Base-by-base conservation (phyloP, 2,888 invertebrate species). In the Eupithecia dodoneata region DNA sequence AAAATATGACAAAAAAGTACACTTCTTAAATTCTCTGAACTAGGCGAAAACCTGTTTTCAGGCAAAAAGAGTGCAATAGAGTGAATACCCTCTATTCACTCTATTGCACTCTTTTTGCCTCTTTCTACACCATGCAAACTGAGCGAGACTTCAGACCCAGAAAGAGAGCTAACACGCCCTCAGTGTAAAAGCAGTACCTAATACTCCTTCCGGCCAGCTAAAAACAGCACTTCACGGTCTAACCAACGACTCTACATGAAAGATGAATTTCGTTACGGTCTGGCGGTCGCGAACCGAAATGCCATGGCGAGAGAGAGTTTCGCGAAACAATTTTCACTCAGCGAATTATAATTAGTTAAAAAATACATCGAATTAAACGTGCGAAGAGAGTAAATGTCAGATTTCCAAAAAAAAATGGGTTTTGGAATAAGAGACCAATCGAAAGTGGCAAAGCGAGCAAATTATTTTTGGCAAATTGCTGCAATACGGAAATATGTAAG, bases 251-350 rank as follows among this genome's bases (percentile, higher is more conserved):
- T 71, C 73, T 45, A 72, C 65, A 71, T 52, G 15, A 77, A 75
- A 80, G 66, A 79, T 76, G 71, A 72, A 77, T 72, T 72, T 30
- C 73, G 81, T 80, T 81, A 85, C 84, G 88, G 85, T 88, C 86
- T 83, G 81, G 18, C 41, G 55, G 63, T 78, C 72, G 71, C 73
- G 81, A 80, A 80, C 76, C 80, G 79, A 72, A 76, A 79, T 80
- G 79, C 71, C 75, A 82, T 76, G 80, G 73, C 76, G 69, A 79
- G 86, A 85, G 85, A 83, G 82, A 83, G 83, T 83, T 81, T 72
- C 72, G 83, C 80, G 76, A 82, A 83, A 83, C 78, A 86, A 78
- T 83, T 84, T 87, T 85, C 85, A 83, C 84, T 83, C 72, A 71
- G 76, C 76, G 73, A 72, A 82, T 81, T 75, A 52, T 81, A 83